Conservation (phyloP, 2,113 vertebrate genomes). For the Platysteira castanea region DNA sequence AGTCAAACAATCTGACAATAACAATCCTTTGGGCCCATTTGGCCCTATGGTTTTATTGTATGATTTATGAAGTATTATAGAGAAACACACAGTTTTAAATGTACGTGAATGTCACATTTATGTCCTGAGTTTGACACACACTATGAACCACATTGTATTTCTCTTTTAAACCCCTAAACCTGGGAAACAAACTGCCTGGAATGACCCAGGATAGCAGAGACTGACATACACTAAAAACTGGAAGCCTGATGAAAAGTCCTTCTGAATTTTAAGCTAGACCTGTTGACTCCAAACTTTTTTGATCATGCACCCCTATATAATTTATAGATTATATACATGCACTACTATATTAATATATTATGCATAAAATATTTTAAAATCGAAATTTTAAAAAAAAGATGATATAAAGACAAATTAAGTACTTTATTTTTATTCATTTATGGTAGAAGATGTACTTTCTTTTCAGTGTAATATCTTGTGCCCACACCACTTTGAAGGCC, state of each 20-base stretch:
- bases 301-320: neutral
- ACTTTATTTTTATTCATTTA: neutral
- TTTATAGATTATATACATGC: neutral
- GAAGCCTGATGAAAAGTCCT: neutral
- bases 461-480: neutral
- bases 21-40: neutral
- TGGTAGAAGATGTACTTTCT: neutral
- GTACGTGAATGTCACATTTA: neutral
- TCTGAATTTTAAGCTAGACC: neutral
- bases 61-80: neutral
- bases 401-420: neutral
- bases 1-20: neutral
- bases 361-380: neutral
- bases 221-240: neutral
- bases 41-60: neutral
- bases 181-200: neutral
- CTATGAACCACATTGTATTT: neutral
- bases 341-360: neutral
- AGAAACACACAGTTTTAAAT: neutral
- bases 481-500: neutral
- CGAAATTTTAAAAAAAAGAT: neutral
- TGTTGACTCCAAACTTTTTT: neutral
- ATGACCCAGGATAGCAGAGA: neutral
- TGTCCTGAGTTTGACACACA: neutral
- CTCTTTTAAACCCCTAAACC: neutral